Conservation (phyloP, 2,797 vertebrate genomes). For the Ptychadena robeensis region DNA sequence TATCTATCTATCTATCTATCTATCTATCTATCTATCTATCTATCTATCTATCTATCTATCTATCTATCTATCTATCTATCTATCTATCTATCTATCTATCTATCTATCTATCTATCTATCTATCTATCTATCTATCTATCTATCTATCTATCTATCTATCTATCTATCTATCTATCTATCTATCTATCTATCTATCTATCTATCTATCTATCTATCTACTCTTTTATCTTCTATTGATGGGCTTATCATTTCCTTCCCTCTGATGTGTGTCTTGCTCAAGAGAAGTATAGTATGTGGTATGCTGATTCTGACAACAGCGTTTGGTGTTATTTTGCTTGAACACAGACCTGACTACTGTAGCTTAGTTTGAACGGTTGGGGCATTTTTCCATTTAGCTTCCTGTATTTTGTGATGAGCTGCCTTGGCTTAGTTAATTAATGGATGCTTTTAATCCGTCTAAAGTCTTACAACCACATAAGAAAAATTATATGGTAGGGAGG, state of each 20-base stretch:
- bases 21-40: constrained; percentile 41
- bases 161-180: constrained; percentile 39
- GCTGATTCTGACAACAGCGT: constrained; percentile 29
- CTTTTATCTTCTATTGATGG: background rate
- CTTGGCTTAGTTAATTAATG: constrained; percentile 47
- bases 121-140: constrained; percentile 9
- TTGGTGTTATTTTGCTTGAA: background rate
- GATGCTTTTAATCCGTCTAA: constrained; percentile 54
- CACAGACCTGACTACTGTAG: constrained; percentile 26
- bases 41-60: constrained; percentile 51
- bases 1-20: background rate
- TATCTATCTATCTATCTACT: constrained; percentile 33
- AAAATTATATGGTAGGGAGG: constrained; percentile 24
- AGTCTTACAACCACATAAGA: constrained; percentile 55
- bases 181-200: constrained; percentile 25
- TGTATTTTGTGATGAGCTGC: constrained; percentile 38
- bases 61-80: background rate
- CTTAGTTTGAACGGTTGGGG: constrained; percentile 33
- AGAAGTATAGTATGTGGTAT: constrained; percentile 3
- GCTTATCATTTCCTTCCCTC: background rate
- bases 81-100: constrained; percentile 8
- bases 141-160: constrained; percentile 55
- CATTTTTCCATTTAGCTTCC: constrained; percentile 42
- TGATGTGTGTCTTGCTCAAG: background rate
- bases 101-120: background rate